Conservation (phyloP, 2,888 invertebrate genomes). For the Neocrepidodera transversa region DNA sequence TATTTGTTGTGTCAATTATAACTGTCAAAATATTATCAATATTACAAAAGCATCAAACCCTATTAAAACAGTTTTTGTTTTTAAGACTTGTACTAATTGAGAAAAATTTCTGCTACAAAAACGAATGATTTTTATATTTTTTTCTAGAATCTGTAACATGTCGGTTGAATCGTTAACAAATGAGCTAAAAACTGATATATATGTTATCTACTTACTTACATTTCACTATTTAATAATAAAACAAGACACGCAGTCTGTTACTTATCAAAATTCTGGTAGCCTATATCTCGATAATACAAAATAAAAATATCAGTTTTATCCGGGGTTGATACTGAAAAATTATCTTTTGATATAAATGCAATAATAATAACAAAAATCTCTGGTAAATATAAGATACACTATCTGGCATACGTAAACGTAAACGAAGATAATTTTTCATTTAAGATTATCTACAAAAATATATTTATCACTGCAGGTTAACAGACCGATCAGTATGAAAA, state of each 20-base stretch:
- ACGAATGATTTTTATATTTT: too few relatives aligned
- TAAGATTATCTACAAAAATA: constrained; percentile 31
- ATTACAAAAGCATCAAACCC: too few relatives aligned
- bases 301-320: constrained; percentile 49
- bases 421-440: constrained; percentile 46
- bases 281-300: constrained; percentile 48
- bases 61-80: too few relatives aligned
- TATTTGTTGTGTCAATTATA: too few relatives aligned
- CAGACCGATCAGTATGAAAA: constrained; percentile 99
- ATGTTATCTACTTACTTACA: too few relatives aligned
- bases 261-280: constrained; percentile 60
- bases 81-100: too few relatives aligned
- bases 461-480: constrained; percentile 80
- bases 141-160: too few relatives aligned
- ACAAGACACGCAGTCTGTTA: constrained; percentile 49
- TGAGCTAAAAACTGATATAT: too few relatives aligned
- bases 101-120: too few relatives aligned
- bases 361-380: constrained; percentile 49
- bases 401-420: constrained; percentile 40
- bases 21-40: too few relatives aligned
- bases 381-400: constrained; percentile 54
- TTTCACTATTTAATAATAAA: constrained; percentile 34
- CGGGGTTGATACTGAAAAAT: constrained; percentile 49
- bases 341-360: constrained; percentile 47
- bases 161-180: too few relatives aligned